Evolutionary conservation across 2,797 vertebrate species (phyloP), one percentile per base, ranked within the genome.

Genomic region (Serranus cabrilla): DNA sequence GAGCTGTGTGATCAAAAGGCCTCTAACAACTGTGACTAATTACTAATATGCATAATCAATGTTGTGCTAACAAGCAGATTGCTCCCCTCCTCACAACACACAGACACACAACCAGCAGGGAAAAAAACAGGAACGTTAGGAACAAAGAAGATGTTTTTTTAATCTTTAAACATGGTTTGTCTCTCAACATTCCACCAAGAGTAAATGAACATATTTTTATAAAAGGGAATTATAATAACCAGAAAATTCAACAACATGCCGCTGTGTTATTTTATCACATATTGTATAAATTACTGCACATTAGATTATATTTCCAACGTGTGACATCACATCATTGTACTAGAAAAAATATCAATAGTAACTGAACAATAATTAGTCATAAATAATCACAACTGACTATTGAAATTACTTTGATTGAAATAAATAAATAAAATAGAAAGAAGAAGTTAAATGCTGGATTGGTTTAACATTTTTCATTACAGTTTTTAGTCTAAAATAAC

Each of bases 381-480:
- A 31, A 40, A 58, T 39, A 58, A 56, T 47, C 1, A 11, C 20
- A 59, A 31, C 5, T 62, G 18, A 46, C n/a, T 34, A 0, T 55
- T 0, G 34, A 54, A 39, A 20, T 39, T 11, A 37, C n/a, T 40
- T 21, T n/a, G n/a, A n/a, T 56, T 56, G 20, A 39, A 40, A 18
- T 14, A 59, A 0, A 43, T 16, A 25, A 59, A 43, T 0, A 31
- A 6, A 31, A 6, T 3, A 6, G 27, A 3, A 11, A 5, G 16
- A 0, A 39, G 6, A 37, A 56, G 3, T 9, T 0, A 61, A 47
- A 31, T n/a, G 0, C 21, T 39, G 7, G 42, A 18, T 18, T 7
- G 5, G 42, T 49, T 34, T 20, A 49, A 11, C 17, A 45, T 45
- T 16, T 45, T 60, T 23, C 27, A 16, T 3, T 17, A 43, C 10